A percentile compares a stretch with the other conserved stretches of the same genome.
These are phyloP conservation scores for Chaetops frenatus DNA, from an alignment of 2,113 vertebrate species.

Conservation along the genomic window DNA sequence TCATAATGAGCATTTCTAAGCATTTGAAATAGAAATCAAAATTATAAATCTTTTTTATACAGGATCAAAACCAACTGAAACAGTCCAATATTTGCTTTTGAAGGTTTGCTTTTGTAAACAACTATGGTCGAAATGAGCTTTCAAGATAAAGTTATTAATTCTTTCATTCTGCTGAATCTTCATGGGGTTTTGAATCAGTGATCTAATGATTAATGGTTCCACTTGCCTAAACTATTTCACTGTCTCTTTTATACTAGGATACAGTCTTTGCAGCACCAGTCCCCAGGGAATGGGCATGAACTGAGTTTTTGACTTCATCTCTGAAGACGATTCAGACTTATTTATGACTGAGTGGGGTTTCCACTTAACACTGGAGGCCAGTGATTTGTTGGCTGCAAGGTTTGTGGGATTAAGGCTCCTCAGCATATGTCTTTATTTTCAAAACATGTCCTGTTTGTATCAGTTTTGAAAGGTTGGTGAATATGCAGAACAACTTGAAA, in stretches of 20 bases:
- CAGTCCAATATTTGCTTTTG: background rate
- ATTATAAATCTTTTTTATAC: background rate
- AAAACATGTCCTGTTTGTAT: background rate
- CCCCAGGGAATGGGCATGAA: background rate
- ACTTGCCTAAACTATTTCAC: background rate
- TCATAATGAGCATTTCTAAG: background rate
- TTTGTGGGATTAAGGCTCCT: background rate
- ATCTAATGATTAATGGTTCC: background rate
- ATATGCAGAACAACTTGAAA: background rate
- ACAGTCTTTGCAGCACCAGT: background rate
- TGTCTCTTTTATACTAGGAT: background rate
- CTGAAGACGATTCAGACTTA: background rate
- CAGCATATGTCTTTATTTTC: background rate
- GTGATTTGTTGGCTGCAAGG: background rate
- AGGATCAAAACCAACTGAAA: background rate
- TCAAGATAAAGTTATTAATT: background rate
- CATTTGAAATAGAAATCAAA: constrained; percentile 16
- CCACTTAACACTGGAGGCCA: background rate
- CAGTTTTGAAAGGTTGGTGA: background rate
- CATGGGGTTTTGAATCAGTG: background rate
- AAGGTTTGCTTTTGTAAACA: background rate
- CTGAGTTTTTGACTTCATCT: background rate
- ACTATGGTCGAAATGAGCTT: background rate
- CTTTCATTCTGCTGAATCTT: background rate
- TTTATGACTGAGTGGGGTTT: background rate